phyloP scores from a whole-genome alignment of 2,113 vertebrate genomes.

The Empidonax alnorum region DNA sequence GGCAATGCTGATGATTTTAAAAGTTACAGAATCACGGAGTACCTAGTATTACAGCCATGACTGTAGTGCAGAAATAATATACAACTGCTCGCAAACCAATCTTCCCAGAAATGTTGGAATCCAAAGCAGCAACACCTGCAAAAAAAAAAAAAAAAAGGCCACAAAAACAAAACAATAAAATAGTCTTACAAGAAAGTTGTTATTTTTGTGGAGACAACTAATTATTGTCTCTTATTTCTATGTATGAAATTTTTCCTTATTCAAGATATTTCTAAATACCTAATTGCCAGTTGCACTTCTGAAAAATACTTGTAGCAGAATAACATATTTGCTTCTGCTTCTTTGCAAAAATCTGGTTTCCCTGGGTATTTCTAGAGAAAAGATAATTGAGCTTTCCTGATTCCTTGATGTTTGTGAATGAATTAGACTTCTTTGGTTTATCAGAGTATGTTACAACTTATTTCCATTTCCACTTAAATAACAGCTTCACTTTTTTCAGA shows the following conservation, averaged over 20 bases:
- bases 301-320: not conserved
- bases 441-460: not conserved
- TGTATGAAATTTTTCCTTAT: not conserved
- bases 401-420: not conserved
- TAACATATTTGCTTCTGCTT: not conserved
- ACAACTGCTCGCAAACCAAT: slow-evolving; percentile 91
- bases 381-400: not conserved
- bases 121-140: slow-evolving; percentile 92
- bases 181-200: not conserved
- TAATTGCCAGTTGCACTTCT: not conserved
- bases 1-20: not conserved
- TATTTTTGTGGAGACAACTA: not conserved
- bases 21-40: slow-evolving; percentile 25
- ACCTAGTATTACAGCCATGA: slow-evolving; percentile 94
- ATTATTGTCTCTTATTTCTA: not conserved
- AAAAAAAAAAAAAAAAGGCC: not conserved
- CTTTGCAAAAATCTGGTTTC: not conserved
- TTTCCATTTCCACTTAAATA: not conserved
- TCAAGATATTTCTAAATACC: not conserved
- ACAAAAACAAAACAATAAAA: not conserved
- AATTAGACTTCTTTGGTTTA: not conserved
- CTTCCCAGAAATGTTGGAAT: slow-evolving; percentile 92
- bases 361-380: not conserved
- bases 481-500: not conserved
- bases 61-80: slow-evolving; percentile 94